Percentiles rank a stretch among this genome's conserved stretches.
phyloP scores from a whole-genome alignment of 2,888 invertebrate genomes.

The Campoplex nolae region DNA sequence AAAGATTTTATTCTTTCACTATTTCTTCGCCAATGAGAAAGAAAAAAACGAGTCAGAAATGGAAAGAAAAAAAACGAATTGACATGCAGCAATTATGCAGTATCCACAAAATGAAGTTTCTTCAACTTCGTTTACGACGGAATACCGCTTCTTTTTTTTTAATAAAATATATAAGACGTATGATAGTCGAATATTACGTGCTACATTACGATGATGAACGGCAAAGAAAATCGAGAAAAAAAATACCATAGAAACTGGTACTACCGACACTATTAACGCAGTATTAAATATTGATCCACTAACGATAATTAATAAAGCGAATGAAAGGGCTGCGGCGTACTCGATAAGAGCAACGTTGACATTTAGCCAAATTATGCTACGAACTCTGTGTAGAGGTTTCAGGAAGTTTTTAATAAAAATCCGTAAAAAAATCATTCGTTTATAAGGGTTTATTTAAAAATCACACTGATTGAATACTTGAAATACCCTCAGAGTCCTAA shows the following conservation, averaged over 20 bases:
- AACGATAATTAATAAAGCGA: constrained; percentile 53
- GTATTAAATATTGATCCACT: constrained; percentile 63
- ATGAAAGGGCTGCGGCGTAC: constrained; percentile 13
- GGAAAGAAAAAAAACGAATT: constrained; percentile 10
- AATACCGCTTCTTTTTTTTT: constrained; percentile 21
- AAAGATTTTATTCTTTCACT: constrained; percentile 20
- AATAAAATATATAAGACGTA: constrained; percentile 45
- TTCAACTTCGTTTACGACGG: constrained; percentile 41
- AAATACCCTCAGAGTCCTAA: neutral
- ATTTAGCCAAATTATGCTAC: constrained; percentile 49
- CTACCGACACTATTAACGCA: constrained; percentile 64
- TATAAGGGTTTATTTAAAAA: neutral
- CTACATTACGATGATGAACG: constrained; percentile 48
- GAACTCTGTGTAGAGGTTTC: constrained; percentile 54
- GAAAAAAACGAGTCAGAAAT: neutral
- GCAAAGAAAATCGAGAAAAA: constrained; percentile 22
- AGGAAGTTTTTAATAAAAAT: constrained; percentile 60
- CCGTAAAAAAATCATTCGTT: constrained; percentile 10
- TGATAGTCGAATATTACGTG: constrained; percentile 57
- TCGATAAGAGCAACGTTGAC: constrained; percentile 53
- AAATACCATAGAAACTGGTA: constrained; percentile 52
- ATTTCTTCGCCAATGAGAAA: constrained; percentile 9
- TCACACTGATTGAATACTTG: neutral
- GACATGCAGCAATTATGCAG: constrained; percentile 16
- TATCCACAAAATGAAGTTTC: constrained; percentile 50